Base-by-base conservation (phyloP, 2,113 vertebrate species). In the Galemys pyrenaicus region DNA sequence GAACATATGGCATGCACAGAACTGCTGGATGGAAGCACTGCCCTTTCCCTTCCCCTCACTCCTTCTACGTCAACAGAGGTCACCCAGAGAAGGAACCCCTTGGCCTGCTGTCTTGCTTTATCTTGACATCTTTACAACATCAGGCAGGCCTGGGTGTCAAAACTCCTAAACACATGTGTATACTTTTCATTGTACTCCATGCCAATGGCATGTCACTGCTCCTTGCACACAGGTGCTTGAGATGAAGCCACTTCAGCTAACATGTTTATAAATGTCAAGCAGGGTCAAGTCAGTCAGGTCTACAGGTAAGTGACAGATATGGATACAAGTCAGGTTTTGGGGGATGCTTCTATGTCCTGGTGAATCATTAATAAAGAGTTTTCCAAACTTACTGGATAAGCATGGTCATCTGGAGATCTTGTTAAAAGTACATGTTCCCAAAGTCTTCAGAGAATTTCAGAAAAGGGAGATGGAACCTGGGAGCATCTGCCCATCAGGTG, bases 271-370 rank as follows among this genome's bases (percentile, higher is more conserved):
- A 81, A 79, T 62, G 68, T 51, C 39, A 64, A 24, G 60, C 0
- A 1, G 91, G 87, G 96, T 56, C 71, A 92, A 86, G 49, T 68
- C 91, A 86, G 49, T 68, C 91, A 54, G 92, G 67, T 44, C 77
- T n/a, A 0, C 41, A 68, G 93, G 64, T 78, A 84, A 82, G 11
- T 77, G 93, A 94, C 77, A 91, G 77, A 49, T 71, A 65, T 3
- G 67, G 88, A 46, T 37, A 81, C 67, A 58, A 85, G 82, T 67
- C 60, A 74, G 89, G 35, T n/a, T 35, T 39, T 26, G 5, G 24
- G 92, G 64, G 89, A 46, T 8, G 80, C 49, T 67, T 67, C 28
- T 4, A 64, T 56, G 44, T 44, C 85, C 86, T 37, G 5, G 35
- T 15, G 65, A 20, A 56, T 78, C 86, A 88, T 81, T 92, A 83